phyloP scores from a whole-genome alignment of 2,888 invertebrate genomes.

The Tricholauxania praeusta region DNA sequence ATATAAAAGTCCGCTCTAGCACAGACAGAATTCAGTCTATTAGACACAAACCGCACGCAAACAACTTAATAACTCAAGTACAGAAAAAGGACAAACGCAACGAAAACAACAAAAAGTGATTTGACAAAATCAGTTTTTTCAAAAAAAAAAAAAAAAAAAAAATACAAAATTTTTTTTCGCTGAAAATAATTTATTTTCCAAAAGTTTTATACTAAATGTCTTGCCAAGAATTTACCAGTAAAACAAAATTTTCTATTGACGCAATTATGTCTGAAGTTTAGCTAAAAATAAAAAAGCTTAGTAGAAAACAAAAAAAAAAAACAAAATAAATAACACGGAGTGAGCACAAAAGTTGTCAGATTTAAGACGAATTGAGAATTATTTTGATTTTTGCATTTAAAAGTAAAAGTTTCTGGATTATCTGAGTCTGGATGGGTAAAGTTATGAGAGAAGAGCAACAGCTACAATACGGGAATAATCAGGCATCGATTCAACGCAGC shows the following conservation, averaged over 20 bases:
- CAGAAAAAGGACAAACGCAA: not conserved
- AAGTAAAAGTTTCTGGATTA: not conserved
- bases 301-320: not conserved
- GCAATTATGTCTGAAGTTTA: conserved; percentile 45
- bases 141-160: not conserved
- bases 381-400: not conserved
- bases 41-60: not conserved
- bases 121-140: not conserved
- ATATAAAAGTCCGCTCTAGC: conserved; percentile 17
- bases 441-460: conserved; percentile 59
- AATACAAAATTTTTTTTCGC: not conserved
- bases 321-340: not conserved
- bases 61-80: not conserved
- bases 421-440: conserved; percentile 58
- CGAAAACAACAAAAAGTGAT: conserved; percentile 3
- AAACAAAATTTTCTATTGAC: conserved; percentile 21
- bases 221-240: conserved; percentile 14
- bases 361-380: not conserved
- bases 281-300: conserved; percentile 27
- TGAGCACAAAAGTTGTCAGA: not conserved
- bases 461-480: conserved; percentile 13
- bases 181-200: not conserved
- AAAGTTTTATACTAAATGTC: conserved; percentile 20
- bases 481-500: conserved; percentile 46
- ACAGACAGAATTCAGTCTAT: conserved; percentile 19